Conservation (phyloP, 1,140 invertebrate species). For the Probaryconus sp. region DNA sequence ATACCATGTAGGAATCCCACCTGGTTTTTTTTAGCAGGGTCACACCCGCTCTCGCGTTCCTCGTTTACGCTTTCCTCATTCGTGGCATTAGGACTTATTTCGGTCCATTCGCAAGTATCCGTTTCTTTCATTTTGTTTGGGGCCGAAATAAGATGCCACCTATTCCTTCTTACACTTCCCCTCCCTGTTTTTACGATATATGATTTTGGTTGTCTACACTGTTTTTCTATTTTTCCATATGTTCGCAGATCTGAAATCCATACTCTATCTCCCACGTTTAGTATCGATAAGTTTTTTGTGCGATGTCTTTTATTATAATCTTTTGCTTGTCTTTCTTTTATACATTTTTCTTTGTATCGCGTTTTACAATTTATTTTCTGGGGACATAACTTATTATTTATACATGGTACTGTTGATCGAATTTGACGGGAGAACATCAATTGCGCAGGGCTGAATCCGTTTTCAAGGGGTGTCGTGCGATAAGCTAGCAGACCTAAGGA, state of each 20-base stretch:
- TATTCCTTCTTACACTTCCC: background rate
- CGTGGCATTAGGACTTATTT: too few species aligned
- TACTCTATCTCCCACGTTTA: constrained; percentile 8
- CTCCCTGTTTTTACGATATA: constrained; percentile 10
- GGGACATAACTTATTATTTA: background rate
- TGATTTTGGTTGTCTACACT: constrained; percentile 1
- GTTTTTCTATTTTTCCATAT: constrained; percentile 1
- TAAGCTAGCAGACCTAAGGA: constrained; percentile 55
- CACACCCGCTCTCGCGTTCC: too few species aligned
- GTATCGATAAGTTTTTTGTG: background rate
- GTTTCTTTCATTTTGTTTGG: too few species aligned
- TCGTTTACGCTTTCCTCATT: too few species aligned
- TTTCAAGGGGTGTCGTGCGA: constrained; percentile 57
- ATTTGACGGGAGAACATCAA: constrained; percentile 53
- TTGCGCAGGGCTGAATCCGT: constrained; percentile 58
- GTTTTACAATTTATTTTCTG: constrained; percentile 1
- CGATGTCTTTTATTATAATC: constrained; percentile 7
- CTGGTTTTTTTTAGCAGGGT: too few species aligned
- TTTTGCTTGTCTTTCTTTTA: constrained; percentile 1
- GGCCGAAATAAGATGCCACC: constrained; percentile 2
- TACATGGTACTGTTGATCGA: constrained; percentile 34
- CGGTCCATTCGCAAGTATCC: too few species aligned
- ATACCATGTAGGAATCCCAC: too few species aligned
- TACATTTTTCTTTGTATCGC: background rate
- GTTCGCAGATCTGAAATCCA: constrained; percentile 9